Evolutionary conservation across 2,797 vertebrate genomes (phyloP).

Genomic region (Arremon brunneinucha): DNA sequence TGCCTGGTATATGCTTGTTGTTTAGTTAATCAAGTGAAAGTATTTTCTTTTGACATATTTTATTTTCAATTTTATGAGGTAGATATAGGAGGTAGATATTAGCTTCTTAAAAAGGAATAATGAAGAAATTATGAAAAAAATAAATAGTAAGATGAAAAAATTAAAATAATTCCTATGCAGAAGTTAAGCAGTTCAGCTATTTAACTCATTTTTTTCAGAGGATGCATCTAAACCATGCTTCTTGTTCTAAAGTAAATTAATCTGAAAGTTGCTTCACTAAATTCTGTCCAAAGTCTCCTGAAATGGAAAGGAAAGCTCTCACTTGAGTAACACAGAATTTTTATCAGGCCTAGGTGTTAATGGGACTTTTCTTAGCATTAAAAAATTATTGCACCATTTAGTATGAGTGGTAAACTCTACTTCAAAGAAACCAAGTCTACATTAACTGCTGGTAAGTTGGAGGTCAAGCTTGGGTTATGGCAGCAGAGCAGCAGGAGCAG

Average conservation of each 20-base stretch:
- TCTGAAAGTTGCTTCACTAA: background rate
- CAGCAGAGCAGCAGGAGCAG: background rate
- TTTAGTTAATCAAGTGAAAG: background rate
- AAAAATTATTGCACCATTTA: background rate
- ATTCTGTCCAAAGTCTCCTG: background rate
- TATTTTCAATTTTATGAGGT: background rate
- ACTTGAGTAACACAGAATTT: background rate
- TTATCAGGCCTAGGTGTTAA: background rate
- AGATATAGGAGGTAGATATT: background rate
- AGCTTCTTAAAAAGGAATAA: background rate
- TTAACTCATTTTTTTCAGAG: background rate
- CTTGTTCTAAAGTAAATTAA: background rate
- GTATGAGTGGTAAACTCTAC: background rate
- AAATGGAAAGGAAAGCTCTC: background rate
- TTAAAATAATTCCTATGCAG: background rate
- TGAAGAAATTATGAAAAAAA: background rate
- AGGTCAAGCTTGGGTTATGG: background rate
- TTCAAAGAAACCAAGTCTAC: background rate
- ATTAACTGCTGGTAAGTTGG: background rate
- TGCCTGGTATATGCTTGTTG: background rate
- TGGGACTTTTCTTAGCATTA: background rate
- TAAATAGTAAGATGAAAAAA: background rate
- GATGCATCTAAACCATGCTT: background rate
- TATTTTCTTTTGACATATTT: background rate
- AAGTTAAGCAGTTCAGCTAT: background rate